phyloP scores from a whole-genome alignment of 2,113 vertebrate genomes.

The Oreochromis niloticus region DNA sequence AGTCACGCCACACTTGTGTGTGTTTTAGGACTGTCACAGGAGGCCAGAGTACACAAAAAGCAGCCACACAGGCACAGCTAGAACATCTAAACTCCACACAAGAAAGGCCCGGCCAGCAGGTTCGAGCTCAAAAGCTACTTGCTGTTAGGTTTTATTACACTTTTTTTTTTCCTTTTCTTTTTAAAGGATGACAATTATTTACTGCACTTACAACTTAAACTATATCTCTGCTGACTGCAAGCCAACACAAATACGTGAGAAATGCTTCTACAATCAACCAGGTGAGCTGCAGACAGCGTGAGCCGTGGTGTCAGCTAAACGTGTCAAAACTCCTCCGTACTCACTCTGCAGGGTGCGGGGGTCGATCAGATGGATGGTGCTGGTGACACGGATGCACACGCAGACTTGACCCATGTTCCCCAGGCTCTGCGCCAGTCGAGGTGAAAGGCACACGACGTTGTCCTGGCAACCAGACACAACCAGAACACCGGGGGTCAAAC shows the following conservation, averaged over 20 bases:
- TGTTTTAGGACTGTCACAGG: background rate
- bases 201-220: background rate
- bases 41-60: background rate
- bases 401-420: conserved; percentile 97
- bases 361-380: conserved; percentile 90
- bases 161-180: background rate
- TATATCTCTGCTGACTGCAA: background rate
- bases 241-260: background rate
- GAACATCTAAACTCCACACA: background rate
- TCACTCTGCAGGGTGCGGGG: conserved; percentile 89
- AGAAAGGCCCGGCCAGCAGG: rapidly evolving
- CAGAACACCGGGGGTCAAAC: background rate
- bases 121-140: background rate
- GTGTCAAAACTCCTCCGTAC: background rate
- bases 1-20: background rate
- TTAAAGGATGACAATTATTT: background rate
- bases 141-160: background rate
- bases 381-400: conserved; percentile 89
- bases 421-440: conserved; percentile 89
- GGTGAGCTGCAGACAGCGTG: background rate
- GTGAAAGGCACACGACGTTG: conserved; percentile 91
- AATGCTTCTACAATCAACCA: background rate
- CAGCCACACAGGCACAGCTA: background rate
- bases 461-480: conserved; percentile 75
- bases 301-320: background rate